Evolutionary conservation across 2,797 vertebrate species (phyloP).

Genomic region (Hypotaenidia okinawae): DNA sequence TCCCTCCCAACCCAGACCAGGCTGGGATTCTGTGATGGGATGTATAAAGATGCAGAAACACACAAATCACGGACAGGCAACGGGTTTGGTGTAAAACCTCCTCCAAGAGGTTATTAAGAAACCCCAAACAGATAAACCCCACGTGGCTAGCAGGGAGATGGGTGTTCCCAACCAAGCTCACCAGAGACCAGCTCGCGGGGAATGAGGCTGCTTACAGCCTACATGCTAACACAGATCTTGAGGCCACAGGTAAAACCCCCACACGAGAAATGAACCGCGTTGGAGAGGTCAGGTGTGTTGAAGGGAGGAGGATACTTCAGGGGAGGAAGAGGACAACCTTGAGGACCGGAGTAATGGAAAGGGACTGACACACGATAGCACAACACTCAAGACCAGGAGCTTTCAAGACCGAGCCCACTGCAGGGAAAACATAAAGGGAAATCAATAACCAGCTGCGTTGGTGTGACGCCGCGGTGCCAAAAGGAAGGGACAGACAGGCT

Average conservation of each 20-base stretch:
- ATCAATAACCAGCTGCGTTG: background rate
- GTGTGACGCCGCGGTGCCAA: background rate
- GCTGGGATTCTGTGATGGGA: background rate
- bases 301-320: background rate
- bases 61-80: background rate
- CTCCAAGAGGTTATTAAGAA: background rate
- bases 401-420: background rate
- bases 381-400: background rate
- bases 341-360: background rate
- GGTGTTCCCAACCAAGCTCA: background rate
- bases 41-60: background rate
- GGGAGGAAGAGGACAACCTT: rapidly evolving
- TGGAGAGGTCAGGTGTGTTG: background rate
- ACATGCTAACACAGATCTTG: background rate
- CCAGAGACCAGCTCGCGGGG: background rate
- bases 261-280: background rate
- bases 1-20: no score
- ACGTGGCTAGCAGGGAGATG: background rate
- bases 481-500: background rate
- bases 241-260: background rate
- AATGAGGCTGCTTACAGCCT: background rate
- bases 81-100: background rate
- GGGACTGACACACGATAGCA: background rate
- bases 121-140: background rate
- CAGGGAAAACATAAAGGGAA: background rate